A percentile compares a stretch with the other conserved stretches of the same genome.
These are phyloP conservation scores for Sphaerodactylus townsendi DNA, from an alignment of 2,113 vertebrate genomes.

Conservation along the genomic window DNA sequence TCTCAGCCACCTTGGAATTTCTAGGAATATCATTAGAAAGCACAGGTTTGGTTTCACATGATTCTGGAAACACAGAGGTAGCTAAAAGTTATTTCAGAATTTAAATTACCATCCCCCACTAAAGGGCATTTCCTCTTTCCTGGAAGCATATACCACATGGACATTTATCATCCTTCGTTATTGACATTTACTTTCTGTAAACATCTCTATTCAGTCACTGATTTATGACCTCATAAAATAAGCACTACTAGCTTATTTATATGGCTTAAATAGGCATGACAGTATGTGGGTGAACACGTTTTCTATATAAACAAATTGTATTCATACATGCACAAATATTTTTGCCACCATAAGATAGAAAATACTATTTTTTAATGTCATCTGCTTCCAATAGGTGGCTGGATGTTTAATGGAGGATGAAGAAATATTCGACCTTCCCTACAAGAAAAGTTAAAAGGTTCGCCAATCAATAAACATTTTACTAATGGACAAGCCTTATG, in stretches of 20 bases:
- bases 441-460: slow-evolving; percentile 8
- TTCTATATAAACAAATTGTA: no score
- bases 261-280: neutral
- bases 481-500: slow-evolving; percentile 31
- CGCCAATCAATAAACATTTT: slow-evolving; percentile 24
- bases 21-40: neutral
- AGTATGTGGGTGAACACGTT: no score
- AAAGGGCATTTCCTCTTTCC: neutral
- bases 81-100: neutral
- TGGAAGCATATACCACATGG: neutral
- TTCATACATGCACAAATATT: no score
- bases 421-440: neutral
- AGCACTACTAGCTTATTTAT: neutral
- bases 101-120: neutral
- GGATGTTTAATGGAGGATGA: neutral
- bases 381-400: neutral
- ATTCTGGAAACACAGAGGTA: neutral
- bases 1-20: neutral
- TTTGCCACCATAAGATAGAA: neutral
- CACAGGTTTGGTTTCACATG: neutral
- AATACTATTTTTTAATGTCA: slow-evolving; percentile 4
- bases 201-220: neutral
- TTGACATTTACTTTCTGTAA: neutral
- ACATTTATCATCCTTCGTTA: neutral
- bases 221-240: neutral